Evolutionary conservation across 2,888 invertebrate genomes (phyloP), one percentile per base, ranked within the genome.

Genomic region (Amiota mariae): DNA sequence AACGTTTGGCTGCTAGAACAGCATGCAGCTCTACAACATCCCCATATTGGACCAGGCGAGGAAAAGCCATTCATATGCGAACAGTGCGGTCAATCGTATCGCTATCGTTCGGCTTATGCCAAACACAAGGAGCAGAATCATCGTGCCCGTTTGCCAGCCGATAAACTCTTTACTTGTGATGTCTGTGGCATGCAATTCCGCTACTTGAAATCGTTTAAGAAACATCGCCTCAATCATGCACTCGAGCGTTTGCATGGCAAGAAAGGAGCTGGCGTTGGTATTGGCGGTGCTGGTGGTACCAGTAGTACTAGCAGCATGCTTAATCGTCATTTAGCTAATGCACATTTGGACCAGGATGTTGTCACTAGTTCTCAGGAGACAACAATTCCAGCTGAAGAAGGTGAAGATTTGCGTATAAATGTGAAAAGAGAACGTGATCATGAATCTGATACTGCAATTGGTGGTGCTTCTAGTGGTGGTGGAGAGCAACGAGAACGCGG

Each of bases 161-260:
- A 96, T 89, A 96, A 96, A 89, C 92, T 96, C 18, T 97, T 96
- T 90, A 96, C 96, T 20, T 97, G 96, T 87, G 96, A 96, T 87
- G 96, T 96, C 2, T 97, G 96, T 89, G 96, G 96, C 75, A 96
- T 96, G 96, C 96, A 96, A 88, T 97, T 96, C 72, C 92, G 96
- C 79, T 96, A 96, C 89, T 92, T 96, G 68, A 96, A 96, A 87
- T 96, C 96, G 0, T 96, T 97, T 90, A 96, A 96, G 89, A 96
- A 97, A 89, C 96, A 96, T 87, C 93, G 96, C 36, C 92, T 96
- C 73, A 97, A 96, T 86, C 96, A 97, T 88, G 95, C 96, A 0
- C 89, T 96, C 54, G 96, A 96, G 88, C 92, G 95, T 77, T 91
- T 96, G 73, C 96, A 96, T 86, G 94, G 95, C 8, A 94, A 94